Evolutionary conservation across 2,888 invertebrate species (phyloP), one percentile per base, ranked within the genome.

Genomic region (Balanococcus diminutus): DNA sequence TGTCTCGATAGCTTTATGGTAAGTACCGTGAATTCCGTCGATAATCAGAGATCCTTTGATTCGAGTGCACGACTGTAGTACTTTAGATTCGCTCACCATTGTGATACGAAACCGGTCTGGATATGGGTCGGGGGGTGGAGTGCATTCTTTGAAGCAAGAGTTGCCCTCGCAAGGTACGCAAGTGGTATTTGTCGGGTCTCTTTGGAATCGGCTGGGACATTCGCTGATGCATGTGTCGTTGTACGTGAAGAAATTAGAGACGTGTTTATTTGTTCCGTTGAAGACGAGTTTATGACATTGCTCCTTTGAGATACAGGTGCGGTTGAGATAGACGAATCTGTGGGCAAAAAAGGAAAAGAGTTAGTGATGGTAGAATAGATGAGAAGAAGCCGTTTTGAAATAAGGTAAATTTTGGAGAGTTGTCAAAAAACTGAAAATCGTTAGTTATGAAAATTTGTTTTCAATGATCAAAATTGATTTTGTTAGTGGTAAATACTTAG

Each of bases 41-140:
- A 97, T 94, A 86, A 92, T 93, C 36, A 98, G 90, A 9, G 93
- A 93, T 0, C 96, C 96, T 51, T 94, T 92, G 28, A 98, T 93
- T 86, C 93, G 92, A 1, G 95, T 95, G 89, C 98, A 98, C 14
- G 93, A 94, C 81, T 92, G 92, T 25, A 95, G 91, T 2, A 90
- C 90, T 89, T 95, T 93, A 0, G 95, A 94, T 56, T 93, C 91
- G 6, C 82, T 67, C 2, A 39, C 39, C 42, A 61, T 16, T 4
- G 61, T 25, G 22, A 86, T 82, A 92, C 91, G 79, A 96, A 90
- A 87, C 93, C 51, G n/a, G 8, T 51, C 51, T 4, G 51, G 51
- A 42, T 86, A 93, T n/a, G n/a, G n/a, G n/a, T 92, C 22, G 19
- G 22, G 4, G n/a, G 51, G n/a, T n/a, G n/a, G 51, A 19, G 2